Evolutionary conservation across 1,140 invertebrate genomes (phyloP), one percentile per base, ranked within the genome.

Genomic region (Hydropsyche tenuis): DNA sequence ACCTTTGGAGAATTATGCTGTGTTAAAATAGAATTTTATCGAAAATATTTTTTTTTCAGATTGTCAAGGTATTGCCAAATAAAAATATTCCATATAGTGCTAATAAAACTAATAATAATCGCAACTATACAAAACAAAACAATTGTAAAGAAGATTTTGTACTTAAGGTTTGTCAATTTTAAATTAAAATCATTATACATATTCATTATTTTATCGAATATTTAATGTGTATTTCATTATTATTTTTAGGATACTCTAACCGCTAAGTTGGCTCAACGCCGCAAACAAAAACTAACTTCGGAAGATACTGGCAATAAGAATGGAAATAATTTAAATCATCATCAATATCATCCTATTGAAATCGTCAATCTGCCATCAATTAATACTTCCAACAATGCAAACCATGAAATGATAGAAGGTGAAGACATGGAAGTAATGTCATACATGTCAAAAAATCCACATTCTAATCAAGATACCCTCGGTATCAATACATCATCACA

Each of bases 351-450:
- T 45, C 6, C 23, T 65, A 20, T 22, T 63, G 51, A 51, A 45
- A 20, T 20, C 5, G 48, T 25, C 25, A 18, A 62, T 56, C 37
- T 37, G n/a, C 30, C n/a, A 9, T 66, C 25, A 43, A 46, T 22
- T 20, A 64, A 4, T 20, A 45, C 42, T 30, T 25, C 25, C 3
- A 30, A 42, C 53, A 14, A 42, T 37, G 25, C n/a, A 51, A 53
- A 72, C 22, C 43, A 62, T 42, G 71, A 51, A 42, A 27, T 51
- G 18, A 12, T 69, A 48, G 53, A 69, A 27, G 48, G 22, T 4
- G 62, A 76, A 12, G 75, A 76, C 42, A 51, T 70, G 4, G 75
- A 76, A 68, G 75, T 76, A 0, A 73, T 73, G 70, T 73, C 71
- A 0, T 75, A 75, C 66, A 75, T 64, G 1, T 23, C 23, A 12